Conservation (phyloP, 2,888 invertebrate species). For the Ceramica pisi region DNA sequence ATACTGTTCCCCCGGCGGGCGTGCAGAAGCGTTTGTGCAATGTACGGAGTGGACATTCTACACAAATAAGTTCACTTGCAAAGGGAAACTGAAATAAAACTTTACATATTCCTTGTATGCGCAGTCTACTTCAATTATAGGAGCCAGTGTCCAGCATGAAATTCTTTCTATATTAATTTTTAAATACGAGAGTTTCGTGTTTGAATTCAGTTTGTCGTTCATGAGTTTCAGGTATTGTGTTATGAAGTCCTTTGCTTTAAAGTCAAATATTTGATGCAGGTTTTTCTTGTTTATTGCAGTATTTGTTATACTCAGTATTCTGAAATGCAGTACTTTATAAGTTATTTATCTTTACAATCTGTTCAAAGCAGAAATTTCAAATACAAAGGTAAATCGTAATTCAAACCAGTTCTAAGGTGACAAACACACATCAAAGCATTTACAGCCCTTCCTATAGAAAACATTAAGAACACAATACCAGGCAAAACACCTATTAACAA, state of each 20-base stretch:
- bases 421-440: slow-evolving; percentile 26
- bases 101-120: slow-evolving; percentile 73
- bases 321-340: not conserved
- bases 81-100: slow-evolving; percentile 77
- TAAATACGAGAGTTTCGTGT: slow-evolving; percentile 46
- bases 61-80: slow-evolving; percentile 73
- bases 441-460: slow-evolving; percentile 12
- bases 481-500: slow-evolving; percentile 27
- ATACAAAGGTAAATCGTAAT: not conserved
- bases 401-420: slow-evolving; percentile 16
- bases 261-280: not conserved
- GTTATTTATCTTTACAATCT: not conserved
- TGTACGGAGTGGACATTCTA: slow-evolving; percentile 73
- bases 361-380: not conserved
- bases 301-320: not conserved
- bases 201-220: slow-evolving; percentile 26
- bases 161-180: slow-evolving; percentile 74
- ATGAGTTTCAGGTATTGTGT: slow-evolving; percentile 29
- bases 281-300: not conserved
- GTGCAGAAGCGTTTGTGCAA: slow-evolving; percentile 65
- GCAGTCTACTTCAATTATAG: slow-evolving; percentile 77
- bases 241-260: slow-evolving; percentile 2
- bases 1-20: slow-evolving; percentile 56
- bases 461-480: slow-evolving; percentile 28
- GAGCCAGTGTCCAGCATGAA: slow-evolving; percentile 47